Evolutionary conservation across 2,113 vertebrate species (phyloP).

Genomic region (Siniperca chuatsi): DNA sequence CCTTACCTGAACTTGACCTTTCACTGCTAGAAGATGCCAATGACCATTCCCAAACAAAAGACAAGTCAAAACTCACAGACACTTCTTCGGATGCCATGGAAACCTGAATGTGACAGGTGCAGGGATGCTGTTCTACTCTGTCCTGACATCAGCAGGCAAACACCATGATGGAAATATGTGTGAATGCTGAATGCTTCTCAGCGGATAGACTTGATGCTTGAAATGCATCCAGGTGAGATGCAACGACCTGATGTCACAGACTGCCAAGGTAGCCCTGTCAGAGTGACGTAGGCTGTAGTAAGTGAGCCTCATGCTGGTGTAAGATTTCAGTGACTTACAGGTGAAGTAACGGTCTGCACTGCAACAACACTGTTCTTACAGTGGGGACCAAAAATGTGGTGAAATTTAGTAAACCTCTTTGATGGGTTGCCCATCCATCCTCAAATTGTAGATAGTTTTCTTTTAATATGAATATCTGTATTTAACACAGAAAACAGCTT

Average conservation of each 20-base stretch:
- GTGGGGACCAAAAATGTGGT: background rate
- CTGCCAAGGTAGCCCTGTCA: background rate
- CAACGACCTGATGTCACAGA: background rate
- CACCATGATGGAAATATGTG: background rate
- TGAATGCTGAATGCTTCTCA: background rate
- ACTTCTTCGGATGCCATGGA: constrained; percentile 87
- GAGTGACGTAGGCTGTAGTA: background rate
- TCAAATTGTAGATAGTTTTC: background rate
- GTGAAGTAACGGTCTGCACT: background rate
- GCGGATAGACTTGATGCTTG: background rate
- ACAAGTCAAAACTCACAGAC: constrained; percentile 66
- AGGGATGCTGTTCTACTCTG: background rate
- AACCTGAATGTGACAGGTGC: constrained; percentile 81
- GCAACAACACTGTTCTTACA: background rate
- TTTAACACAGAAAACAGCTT: background rate
- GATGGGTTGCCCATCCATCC: background rate
- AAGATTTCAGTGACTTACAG: background rate
- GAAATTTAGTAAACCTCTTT: background rate
- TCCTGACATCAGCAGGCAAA: background rate
- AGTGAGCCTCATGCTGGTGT: background rate
- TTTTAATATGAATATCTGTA: no score
- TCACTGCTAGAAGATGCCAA: constrained; percentile 84
- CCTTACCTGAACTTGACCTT: constrained; percentile 89
- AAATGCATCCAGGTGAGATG: constrained; percentile 8
- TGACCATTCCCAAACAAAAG: constrained; percentile 26